These are phyloP conservation scores for Corythaixoides concolor DNA, from an alignment of 2,113 vertebrate species.

Conservation along the genomic window DNA sequence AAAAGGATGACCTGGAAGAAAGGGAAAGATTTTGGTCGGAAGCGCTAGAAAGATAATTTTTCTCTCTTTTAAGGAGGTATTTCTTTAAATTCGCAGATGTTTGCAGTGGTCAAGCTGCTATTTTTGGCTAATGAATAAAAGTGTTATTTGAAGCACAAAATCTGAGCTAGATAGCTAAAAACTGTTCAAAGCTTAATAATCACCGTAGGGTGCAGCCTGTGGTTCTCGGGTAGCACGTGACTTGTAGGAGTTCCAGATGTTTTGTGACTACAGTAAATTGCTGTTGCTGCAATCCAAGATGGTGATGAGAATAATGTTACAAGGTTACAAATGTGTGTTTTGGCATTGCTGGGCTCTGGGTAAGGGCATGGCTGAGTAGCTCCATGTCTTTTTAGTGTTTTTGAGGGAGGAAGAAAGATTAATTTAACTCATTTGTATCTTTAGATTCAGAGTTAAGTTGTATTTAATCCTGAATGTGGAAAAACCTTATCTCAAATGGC, in stretches of 20 bases:
- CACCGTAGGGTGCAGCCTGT: not conserved
- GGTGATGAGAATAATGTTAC: not conserved
- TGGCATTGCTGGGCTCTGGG: not conserved
- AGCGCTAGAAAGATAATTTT: not conserved
- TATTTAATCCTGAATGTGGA: not conserved
- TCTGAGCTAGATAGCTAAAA: not conserved
- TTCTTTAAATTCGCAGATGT: not conserved
- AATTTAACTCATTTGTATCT: not conserved
- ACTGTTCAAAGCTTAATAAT: not conserved
- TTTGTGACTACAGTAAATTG: not conserved
- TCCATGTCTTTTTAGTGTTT: not conserved
- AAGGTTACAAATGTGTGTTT: not conserved
- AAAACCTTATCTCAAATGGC: not conserved
- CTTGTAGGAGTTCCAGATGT: not conserved
- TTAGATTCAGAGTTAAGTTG: not conserved
- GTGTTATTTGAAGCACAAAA: not conserved
- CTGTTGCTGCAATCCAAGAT: not conserved
- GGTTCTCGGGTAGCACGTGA: not conserved
- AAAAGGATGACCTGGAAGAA: not conserved
- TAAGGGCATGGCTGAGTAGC: not conserved
- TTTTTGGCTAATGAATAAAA: not conserved
- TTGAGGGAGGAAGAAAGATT: not conserved
- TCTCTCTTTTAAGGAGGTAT: not conserved
- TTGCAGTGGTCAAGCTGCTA: not conserved
- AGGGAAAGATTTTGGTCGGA: not conserved